Percentiles rank a stretch among this genome's conserved stretches.
Conservation (phyloP, 1,140 invertebrate species). For the Apis dorsata region DNA sequence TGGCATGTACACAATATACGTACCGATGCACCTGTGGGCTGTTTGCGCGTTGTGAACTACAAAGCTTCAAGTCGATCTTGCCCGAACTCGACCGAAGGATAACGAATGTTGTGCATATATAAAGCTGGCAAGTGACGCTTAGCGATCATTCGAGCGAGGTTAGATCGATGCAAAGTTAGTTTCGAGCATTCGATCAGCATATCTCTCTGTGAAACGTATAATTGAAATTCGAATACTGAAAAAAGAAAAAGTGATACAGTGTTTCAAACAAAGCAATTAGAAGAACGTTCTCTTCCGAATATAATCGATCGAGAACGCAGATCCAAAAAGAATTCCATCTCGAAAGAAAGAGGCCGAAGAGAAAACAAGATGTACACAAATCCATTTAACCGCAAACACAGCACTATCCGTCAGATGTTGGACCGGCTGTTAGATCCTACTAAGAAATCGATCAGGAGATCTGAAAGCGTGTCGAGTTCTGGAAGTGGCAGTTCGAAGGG, state of each 20-base stretch:
- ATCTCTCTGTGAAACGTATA: not conserved
- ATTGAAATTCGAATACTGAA: not conserved
- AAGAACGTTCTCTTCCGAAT: not conserved
- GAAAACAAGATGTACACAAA: slow-evolving; percentile 84
- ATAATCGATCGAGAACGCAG: not conserved
- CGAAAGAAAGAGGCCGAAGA: not conserved
- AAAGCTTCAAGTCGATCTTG: slow-evolving; percentile 5
- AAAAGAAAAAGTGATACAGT: slow-evolving; percentile 14
- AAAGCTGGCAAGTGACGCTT: slow-evolving; percentile 13
- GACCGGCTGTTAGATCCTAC: slow-evolving; percentile 82
- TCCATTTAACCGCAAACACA: slow-evolving; percentile 87
- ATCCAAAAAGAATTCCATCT: not conserved
- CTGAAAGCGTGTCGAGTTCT: slow-evolving; percentile 75
- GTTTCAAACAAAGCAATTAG: not conserved
- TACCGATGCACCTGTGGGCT: slow-evolving; percentile 19
- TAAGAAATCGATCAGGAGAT: slow-evolving; percentile 71
- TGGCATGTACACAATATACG: not conserved
- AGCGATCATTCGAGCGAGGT: slow-evolving; percentile 35
- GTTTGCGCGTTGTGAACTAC: not conserved
- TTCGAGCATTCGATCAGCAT: not conserved
- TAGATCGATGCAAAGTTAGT: not conserved
- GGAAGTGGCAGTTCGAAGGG: slow-evolving; percentile 71
- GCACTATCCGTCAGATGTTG: slow-evolving; percentile 85
- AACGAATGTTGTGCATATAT: slow-evolving; percentile 44
- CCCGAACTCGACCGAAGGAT: slow-evolving; percentile 55